Percentiles rank a stretch among this genome's conserved stretches.
phyloP scores from a whole-genome alignment of 2,888 invertebrate genomes.

The Patella pellucida region DNA sequence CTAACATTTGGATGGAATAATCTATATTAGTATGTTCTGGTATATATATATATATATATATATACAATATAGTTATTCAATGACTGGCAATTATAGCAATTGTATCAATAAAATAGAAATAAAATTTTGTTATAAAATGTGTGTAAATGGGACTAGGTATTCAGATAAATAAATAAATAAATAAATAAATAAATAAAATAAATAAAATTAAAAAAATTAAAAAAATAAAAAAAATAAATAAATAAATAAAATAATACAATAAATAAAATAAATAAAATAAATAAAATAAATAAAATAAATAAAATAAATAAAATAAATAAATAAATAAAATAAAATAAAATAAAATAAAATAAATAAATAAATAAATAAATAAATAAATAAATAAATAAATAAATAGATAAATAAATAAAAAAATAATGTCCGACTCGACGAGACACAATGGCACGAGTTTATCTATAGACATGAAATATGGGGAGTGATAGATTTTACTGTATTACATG shows the following conservation, averaged over 20 bases:
- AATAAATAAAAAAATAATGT: too few relatives aligned
- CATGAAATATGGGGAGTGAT: too few relatives aligned
- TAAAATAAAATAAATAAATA: background rate
- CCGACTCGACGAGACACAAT: too few relatives aligned
- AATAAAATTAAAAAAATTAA: too few relatives aligned
- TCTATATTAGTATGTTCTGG: too few relatives aligned
- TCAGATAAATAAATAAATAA: background rate
- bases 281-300: background rate
- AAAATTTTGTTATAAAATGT: background rate
- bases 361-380: background rate
- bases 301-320: background rate
- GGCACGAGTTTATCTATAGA: too few relatives aligned
- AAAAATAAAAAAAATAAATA: background rate
- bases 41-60: too few relatives aligned
- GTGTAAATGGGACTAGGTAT: background rate
- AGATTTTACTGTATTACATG: too few relatives aligned
- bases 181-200: background rate
- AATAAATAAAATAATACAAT: background rate
- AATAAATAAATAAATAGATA: background rate
- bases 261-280: too few relatives aligned
- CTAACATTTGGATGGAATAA: too few relatives aligned
- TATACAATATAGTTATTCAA: background rate
- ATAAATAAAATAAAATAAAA: too few relatives aligned
- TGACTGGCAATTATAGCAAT: background rate
- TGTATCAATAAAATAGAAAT: background rate